Conservation (phyloP, 1,140 invertebrate genomes). For the Hydropsyche tenuis region DNA sequence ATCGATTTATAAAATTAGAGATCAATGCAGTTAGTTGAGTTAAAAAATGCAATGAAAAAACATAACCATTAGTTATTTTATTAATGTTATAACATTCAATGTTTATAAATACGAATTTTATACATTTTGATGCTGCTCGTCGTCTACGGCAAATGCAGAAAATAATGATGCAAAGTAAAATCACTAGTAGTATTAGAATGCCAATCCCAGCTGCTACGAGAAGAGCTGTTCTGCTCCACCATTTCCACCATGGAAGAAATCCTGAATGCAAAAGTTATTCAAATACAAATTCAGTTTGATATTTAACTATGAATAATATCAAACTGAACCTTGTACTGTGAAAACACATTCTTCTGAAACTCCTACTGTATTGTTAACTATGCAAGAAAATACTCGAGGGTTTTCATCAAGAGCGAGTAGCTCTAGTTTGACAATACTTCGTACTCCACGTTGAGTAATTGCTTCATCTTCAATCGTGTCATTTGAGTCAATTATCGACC, state of each 20-base stretch:
- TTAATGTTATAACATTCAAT: neutral
- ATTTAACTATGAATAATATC: slow-evolving; percentile 14
- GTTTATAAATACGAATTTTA: slow-evolving; percentile 61
- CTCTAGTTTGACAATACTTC: slow-evolving; percentile 73
- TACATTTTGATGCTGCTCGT: slow-evolving; percentile 81
- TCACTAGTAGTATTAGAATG: slow-evolving; percentile 72
- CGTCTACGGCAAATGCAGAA: slow-evolving; percentile 81
- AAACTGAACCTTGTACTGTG: slow-evolving; percentile 72
- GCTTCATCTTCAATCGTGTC: slow-evolving; percentile 71
- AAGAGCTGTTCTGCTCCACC: slow-evolving; percentile 46
- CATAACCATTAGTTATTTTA: slow-evolving; percentile 12
- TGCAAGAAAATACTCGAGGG: slow-evolving; percentile 80
- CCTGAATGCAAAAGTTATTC: slow-evolving; percentile 35
- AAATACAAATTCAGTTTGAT: neutral
- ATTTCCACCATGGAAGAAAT: slow-evolving; percentile 44
- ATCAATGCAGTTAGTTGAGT: slow-evolving; percentile 12
- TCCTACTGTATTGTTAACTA: slow-evolving; percentile 84
- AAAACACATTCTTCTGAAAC: slow-evolving; percentile 75
- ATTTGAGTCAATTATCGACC: slow-evolving; percentile 84
- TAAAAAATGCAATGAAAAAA: slow-evolving; percentile 25
- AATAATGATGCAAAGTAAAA: slow-evolving; percentile 83
- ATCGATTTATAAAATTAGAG: neutral
- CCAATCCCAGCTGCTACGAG: slow-evolving; percentile 40
- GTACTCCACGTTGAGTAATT: slow-evolving; percentile 62
- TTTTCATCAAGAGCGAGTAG: slow-evolving; percentile 64